A percentile compares a stretch with the other conserved stretches of the same genome.
These are phyloP conservation scores for Phalanger gymnotis DNA, from an alignment of 2,797 vertebrate genomes.

Conservation along the genomic window DNA sequence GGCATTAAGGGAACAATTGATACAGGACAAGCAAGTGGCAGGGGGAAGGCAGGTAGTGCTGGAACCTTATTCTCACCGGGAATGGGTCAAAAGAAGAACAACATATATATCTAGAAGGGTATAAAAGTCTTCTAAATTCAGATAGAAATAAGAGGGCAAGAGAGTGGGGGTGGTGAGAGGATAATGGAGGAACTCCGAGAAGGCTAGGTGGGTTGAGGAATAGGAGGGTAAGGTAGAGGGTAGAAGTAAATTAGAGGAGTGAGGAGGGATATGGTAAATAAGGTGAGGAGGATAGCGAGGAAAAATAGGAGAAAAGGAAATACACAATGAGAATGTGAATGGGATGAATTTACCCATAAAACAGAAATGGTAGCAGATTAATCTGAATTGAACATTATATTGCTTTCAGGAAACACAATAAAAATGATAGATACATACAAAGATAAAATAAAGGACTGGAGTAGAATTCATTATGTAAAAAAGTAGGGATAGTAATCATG, in stretches of 20 bases:
- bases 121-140: background rate
- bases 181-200: background rate
- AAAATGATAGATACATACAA: background rate
- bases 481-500: background rate
- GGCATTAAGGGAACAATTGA: background rate
- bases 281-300: background rate
- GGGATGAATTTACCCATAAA: background rate
- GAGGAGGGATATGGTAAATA: background rate
- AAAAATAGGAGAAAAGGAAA: background rate
- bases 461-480: background rate
- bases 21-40: background rate
- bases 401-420: background rate
- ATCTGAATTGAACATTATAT: background rate
- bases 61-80: background rate
- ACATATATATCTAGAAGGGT: background rate
- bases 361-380: background rate
- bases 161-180: background rate
- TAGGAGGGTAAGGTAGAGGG: background rate
- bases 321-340: background rate
- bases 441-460: background rate
- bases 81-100: background rate
- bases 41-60: background rate
- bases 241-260: background rate
- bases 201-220: background rate
- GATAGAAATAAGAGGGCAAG: background rate